Conservation (phyloP, 2,797 vertebrate genomes). For the Crypturellus tataupa region DNA sequence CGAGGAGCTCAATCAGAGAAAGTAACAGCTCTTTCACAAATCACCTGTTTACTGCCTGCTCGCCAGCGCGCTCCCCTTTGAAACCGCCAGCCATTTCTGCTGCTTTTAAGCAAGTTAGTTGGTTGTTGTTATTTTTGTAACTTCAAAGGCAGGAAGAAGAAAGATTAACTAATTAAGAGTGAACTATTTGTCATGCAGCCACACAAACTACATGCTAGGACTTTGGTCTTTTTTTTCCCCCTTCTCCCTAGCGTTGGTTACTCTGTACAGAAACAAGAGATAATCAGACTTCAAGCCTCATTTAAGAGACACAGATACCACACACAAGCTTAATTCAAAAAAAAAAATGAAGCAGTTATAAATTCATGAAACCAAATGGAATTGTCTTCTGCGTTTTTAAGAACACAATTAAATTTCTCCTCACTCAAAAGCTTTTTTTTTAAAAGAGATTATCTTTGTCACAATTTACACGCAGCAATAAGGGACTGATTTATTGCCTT, state of each 20-base stretch:
- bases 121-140: constrained; percentile 48
- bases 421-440: not conserved
- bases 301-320: constrained; percentile 8
- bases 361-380: not conserved
- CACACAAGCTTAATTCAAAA: not conserved
- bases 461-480: not conserved
- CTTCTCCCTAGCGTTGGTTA: constrained; percentile 25
- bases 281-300: constrained; percentile 28
- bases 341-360: not conserved
- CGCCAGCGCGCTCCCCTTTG: constrained; percentile 65
- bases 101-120: constrained; percentile 36
- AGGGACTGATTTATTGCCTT: not conserved
- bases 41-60: constrained; percentile 78
- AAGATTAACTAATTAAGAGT: constrained; percentile 49
- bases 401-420: not conserved
- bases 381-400: not conserved
- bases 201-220: not conserved
- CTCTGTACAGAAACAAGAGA: constrained; percentile 16
- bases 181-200: constrained; percentile 42
- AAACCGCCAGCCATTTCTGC: constrained; percentile 66
- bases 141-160: constrained; percentile 36
- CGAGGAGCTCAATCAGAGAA: constrained; percentile 83
- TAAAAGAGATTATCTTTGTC: not conserved
- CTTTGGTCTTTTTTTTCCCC: not conserved
- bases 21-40: constrained; percentile 77